phyloP scores from a whole-genome alignment of 2,797 vertebrate genomes.

The Eremophila alpestris region DNA sequence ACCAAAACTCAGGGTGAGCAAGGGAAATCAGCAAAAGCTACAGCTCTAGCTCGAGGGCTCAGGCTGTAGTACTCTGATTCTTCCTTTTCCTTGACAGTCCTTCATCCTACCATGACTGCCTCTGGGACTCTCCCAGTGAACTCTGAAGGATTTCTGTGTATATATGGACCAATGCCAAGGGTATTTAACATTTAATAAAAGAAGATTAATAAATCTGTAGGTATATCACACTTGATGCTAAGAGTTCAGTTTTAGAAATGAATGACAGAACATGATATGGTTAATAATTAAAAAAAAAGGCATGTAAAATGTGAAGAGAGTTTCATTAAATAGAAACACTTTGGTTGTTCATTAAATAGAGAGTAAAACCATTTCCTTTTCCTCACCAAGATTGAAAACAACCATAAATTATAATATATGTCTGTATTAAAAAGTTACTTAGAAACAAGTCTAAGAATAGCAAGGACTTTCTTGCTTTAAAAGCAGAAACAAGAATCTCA shows the following conservation, averaged over 20 bases:
- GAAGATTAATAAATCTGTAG: not conserved
- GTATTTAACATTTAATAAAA: not conserved
- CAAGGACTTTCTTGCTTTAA: conserved; percentile 51
- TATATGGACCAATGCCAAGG: not conserved
- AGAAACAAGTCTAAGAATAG: conserved; percentile 38
- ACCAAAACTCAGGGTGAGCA: not conserved
- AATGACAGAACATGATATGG: not conserved
- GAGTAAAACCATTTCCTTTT: not conserved
- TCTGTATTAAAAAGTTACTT: not conserved
- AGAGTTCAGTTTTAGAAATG: not conserved
- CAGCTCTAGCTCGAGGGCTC: not conserved
- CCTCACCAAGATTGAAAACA: not conserved
- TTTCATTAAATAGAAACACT: conserved; percentile 35
- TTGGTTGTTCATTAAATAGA: not conserved
- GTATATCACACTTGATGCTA: not conserved
- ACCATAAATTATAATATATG: not conserved
- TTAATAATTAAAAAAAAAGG: not conserved
- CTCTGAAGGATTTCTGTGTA: not conserved
- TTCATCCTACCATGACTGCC: not conserved
- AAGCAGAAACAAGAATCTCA: conserved; percentile 41
- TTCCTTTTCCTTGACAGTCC: not conserved
- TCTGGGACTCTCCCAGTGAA: not conserved
- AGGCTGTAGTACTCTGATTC: not conserved
- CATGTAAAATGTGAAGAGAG: not conserved
- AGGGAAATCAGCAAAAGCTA: not conserved